Evolutionary conservation across 2,113 vertebrate genomes (phyloP).

Genomic region (Tyto alba): DNA sequence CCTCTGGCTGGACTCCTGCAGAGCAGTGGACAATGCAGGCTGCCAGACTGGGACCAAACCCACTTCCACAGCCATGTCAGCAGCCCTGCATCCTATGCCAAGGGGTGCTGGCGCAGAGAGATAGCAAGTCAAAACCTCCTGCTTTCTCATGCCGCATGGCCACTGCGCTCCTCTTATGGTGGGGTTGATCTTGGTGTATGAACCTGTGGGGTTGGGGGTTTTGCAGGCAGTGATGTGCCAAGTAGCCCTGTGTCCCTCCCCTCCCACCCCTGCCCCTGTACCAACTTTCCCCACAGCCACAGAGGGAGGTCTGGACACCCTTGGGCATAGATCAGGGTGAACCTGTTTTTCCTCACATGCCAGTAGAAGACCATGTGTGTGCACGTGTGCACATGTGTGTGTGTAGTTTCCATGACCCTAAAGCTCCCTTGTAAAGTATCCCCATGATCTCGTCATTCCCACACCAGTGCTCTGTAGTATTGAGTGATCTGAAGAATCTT

Average conservation of each 20-base stretch:
- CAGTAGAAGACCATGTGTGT: neutral
- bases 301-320: neutral
- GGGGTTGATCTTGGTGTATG: neutral
- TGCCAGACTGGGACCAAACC: neutral
- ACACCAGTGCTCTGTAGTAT: neutral
- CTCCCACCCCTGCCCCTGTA: fast-evolving
- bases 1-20: neutral
- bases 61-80: fast-evolving
- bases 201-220: neutral
- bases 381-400: fast-evolving
- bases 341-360: neutral
- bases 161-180: neutral
- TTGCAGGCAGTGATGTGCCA: neutral
- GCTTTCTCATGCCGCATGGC: neutral
- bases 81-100: fast-evolving
- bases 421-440: neutral
- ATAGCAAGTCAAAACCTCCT: neutral
- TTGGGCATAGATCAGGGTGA: neutral
- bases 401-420: neutral
- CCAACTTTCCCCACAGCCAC: fast-evolving
- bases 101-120: fast-evolving
- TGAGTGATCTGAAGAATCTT: neutral
- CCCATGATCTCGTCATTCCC: neutral
- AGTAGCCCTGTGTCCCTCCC: neutral
- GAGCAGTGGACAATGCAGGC: neutral